Evolutionary conservation across 2,888 invertebrate species (phyloP), one percentile per base, ranked within the genome.

Genomic region (Colletes collaris): DNA sequence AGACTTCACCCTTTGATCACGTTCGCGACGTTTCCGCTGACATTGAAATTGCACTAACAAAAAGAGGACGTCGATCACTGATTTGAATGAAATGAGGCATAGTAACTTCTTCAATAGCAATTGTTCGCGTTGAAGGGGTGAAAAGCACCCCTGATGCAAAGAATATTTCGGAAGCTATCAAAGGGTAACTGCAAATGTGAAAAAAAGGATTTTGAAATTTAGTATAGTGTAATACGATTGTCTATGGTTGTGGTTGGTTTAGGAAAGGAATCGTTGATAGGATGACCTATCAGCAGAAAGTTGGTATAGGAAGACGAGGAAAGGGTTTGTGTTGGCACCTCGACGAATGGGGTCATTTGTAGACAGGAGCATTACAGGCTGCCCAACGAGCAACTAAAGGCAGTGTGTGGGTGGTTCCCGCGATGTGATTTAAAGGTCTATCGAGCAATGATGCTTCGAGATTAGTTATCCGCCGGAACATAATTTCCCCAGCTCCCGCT

Each of bases 381-480:
- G 85, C 80, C 81, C 84, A 79, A 76, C 84, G 68, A 65, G 27
- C 67, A 73, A 68, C 64, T 67, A 76, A 72, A 55, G 63, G 76
- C 59, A 60, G 62, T n/a, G 68, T 59, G 83, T 76, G 84, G 83
- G 76, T 65, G 79, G 86, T 86, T 88, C 80, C 82, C 83, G 79
- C 83, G 64, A 78, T 84, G 87, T 90, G 89, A 89, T 89, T 89
- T 88, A 89, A 90, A 87, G 90, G 88, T 88, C 88, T 88, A 90
- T 90, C 89, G 88, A 87, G 88, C 88, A 89, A 90, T 89, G 89
- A 90, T 90, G 90, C 87, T 85, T 86, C 85, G 87, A 89, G 89
- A 91, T 90, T 90, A 90, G 88, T 90, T 90, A 89, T 86, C 86
- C 70, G 85, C 79, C 80, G 85, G 85, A 85, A 88, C 87, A 88